Conservation (phyloP, 2,797 vertebrate species). For the Brotula barbata region DNA sequence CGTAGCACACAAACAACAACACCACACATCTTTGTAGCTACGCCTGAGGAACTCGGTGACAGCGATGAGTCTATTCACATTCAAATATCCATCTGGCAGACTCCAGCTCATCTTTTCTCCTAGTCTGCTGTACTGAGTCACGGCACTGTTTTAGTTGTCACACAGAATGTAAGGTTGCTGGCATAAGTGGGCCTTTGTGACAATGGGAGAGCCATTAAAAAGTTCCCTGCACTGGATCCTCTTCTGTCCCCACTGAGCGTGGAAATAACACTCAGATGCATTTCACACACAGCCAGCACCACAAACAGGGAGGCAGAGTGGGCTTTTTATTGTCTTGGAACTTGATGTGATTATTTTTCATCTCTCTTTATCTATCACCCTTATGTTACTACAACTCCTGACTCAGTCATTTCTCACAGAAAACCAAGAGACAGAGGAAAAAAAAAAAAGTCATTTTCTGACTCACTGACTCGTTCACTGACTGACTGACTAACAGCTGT, state of each 20-base stretch:
- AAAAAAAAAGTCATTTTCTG: neutral
- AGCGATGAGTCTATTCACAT: conserved; percentile 30
- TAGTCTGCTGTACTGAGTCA: conserved; percentile 32
- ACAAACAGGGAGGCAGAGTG: conserved; percentile 11
- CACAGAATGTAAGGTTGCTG: conserved; percentile 29
- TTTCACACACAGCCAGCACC: conserved; percentile 12
- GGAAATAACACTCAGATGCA: conserved; percentile 51
- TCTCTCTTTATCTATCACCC: neutral
- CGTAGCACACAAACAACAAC: conserved; percentile 1
- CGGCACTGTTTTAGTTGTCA: conserved; percentile 30
- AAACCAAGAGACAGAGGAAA: neutral
- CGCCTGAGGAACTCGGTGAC: conserved; percentile 9
- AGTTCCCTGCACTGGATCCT: conserved; percentile 32
- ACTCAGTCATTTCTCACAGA: neutral
- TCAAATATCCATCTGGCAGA: conserved; percentile 30
- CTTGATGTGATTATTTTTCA: neutral
- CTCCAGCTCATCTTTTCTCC: conserved; percentile 40
- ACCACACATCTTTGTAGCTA: conserved; percentile 23
- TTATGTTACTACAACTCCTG: neutral
- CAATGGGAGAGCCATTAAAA: conserved; percentile 46
- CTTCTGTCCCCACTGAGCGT: conserved; percentile 49
- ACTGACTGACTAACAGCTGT: neutral
- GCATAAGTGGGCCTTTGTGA: conserved; percentile 46
- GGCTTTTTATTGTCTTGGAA: neutral
- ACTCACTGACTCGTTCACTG: neutral